Base-by-base conservation (phyloP, 2,797 vertebrate genomes). In the Taenioides sp. region DNA sequence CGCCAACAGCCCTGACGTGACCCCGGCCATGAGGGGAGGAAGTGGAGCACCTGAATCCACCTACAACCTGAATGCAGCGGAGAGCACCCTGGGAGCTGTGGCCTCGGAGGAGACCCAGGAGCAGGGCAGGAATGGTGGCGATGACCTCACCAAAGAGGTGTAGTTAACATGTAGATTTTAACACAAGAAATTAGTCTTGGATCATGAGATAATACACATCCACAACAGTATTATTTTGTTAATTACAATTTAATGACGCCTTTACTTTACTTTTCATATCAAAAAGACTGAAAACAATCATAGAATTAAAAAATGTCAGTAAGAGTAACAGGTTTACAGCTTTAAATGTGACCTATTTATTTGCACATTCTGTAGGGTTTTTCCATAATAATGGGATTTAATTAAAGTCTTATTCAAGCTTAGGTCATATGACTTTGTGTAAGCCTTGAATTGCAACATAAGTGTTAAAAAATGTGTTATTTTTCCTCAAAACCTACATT, bases 61-160 rank as follows among this genome's bases (percentile, higher is more conserved):
- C 0, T 98, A 96, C 74, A 92, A 92, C 81, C 94, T 96, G 70
- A 95, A 95, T 66, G 85, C 92, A 90, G 96, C 96, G 67, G 96
- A 98, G 86, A 91, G 87, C 87, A 93, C 83, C 84, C 86, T 97
- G 81, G 98, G 97, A 83, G 98, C 97, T 0, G 96, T 98, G 86
- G 98, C 97, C 31, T 94, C 95, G n/a, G 96, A 97, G 3, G 94
- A 78, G 55, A 95, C 89, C 40, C 96, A 95, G 85, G 96, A 93
- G 77, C 92, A 92, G 73, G 80, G 84, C 67, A 87, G 91, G 72
- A 87, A 81, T 37, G 95, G 89, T n/a, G 95, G 92, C 37, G 96
- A 94, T 74, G 96, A 99, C 80, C 93, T 99, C 85, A 97, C 95
- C 78, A 99, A 99, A 93, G 97, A 99, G 97, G 97, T 99, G 95